phyloP scores from a whole-genome alignment of 2,113 vertebrate species.

The Hyperopisus bebe region DNA sequence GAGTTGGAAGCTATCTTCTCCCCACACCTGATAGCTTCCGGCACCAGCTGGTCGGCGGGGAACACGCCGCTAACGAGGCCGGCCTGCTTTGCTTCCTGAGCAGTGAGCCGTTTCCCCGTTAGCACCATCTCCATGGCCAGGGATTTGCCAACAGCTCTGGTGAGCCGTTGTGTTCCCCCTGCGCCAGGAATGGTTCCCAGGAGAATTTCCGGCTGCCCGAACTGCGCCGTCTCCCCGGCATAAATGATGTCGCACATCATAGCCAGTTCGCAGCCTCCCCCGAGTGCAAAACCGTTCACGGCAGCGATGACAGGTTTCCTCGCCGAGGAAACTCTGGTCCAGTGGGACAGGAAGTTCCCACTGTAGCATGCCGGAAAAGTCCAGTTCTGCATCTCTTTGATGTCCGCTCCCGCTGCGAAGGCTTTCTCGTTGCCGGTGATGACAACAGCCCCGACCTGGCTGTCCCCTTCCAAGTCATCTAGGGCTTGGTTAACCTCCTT shows the following conservation, averaged over 20 bases:
- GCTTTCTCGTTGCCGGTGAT: constrained; percentile 77
- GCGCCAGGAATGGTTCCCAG: constrained; percentile 90
- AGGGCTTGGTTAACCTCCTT: no score
- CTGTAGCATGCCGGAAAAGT: no score
- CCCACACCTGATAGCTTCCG: constrained; percentile 78
- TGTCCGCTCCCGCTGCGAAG: no score
- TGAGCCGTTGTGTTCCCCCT: constrained; percentile 84
- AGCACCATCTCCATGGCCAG: constrained; percentile 94
- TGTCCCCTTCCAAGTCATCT: constrained; percentile 56
- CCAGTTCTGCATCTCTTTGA: no score
- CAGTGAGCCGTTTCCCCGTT: constrained; percentile 79
- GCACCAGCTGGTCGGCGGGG: constrained; percentile 75
- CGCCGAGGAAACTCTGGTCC: constrained; percentile 67
- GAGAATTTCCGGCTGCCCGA: constrained; percentile 89
- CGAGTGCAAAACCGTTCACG: constrained; percentile 80
- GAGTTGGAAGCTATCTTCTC: constrained; percentile 90
- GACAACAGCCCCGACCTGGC: no score
- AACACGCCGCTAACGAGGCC: constrained; percentile 90
- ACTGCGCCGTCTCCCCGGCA: constrained; percentile 87
- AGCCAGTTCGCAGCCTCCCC: constrained; percentile 90
- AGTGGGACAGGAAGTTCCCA: constrained; percentile 65
- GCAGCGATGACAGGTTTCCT: constrained; percentile 75
- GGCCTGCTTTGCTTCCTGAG: constrained; percentile 79
- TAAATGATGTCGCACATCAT: constrained; percentile 99
- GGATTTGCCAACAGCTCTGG: constrained; percentile 85